These are phyloP conservation scores for Thomomys bottae DNA, from an alignment of 2,113 vertebrate genomes.

Conservation along the genomic window DNA sequence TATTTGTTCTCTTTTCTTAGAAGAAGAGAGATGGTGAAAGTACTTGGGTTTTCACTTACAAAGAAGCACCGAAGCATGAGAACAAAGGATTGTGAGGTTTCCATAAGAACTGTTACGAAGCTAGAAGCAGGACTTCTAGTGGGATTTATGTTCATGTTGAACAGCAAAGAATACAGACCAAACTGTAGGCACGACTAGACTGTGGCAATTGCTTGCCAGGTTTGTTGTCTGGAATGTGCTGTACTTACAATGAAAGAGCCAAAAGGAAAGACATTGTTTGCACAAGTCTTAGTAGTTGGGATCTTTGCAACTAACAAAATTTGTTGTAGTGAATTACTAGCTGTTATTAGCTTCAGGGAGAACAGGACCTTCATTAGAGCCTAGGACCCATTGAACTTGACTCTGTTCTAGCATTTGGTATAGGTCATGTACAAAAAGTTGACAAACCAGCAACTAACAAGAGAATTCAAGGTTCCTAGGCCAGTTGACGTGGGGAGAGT, in stretches of 20 bases:
- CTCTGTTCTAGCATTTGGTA: neutral
- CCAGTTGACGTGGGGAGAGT: no score
- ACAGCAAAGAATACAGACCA: neutral
- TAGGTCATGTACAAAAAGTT: neutral
- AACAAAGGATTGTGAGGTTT: neutral
- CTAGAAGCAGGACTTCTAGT: neutral
- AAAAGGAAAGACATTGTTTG: neutral
- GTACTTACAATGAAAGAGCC: neutral
- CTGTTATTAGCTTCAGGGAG: neutral
- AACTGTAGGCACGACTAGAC: neutral
- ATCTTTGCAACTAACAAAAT: neutral
- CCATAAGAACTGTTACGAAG: neutral
- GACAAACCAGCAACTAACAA: neutral
- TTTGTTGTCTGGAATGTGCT: neutral
- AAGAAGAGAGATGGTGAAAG: constrained; percentile 13
- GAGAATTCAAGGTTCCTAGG: neutral
- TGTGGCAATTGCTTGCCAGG: neutral
- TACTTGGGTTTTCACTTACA: constrained; percentile 45
- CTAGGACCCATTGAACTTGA: neutral
- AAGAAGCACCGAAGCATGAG: neutral
- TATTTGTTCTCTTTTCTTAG: constrained; percentile 32
- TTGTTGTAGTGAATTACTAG: neutral
- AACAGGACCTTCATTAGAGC: neutral
- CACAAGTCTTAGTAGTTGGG: neutral
- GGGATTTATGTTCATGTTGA: neutral